Conservation (phyloP, 2,888 invertebrate species). For the Lydus trimaculatus region DNA sequence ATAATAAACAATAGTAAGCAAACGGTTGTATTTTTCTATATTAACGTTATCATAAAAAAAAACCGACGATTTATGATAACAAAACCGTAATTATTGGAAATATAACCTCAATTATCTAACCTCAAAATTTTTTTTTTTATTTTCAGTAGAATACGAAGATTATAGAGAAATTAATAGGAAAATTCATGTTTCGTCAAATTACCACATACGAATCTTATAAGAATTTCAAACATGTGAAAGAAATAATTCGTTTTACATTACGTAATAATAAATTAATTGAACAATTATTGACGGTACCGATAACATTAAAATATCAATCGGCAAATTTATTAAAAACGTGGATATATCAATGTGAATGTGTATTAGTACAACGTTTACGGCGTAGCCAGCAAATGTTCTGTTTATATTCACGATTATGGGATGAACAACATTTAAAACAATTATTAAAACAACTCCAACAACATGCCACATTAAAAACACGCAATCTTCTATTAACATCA, state of each 20-base stretch:
- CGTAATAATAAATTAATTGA: constrained; percentile 36
- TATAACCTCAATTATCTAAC: constrained; percentile 45
- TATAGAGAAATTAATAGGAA: constrained; percentile 28
- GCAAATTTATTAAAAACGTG: constrained; percentile 63
- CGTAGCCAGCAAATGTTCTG: constrained; percentile 70
- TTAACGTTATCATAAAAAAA: background rate
- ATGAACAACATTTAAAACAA: constrained; percentile 66
- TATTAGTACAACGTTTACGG: constrained; percentile 67
- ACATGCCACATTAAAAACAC: constrained; percentile 61
- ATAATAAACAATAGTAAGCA: too few relatives aligned
- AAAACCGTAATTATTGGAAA: too few relatives aligned
- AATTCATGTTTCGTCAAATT: constrained; percentile 44
- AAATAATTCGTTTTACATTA: constrained; percentile 37
- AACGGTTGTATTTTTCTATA: too few relatives aligned
- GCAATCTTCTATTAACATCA: constrained; percentile 66
- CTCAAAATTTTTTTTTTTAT: constrained; percentile 48
- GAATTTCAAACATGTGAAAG: constrained; percentile 36
- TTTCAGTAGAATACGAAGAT: constrained; percentile 23
- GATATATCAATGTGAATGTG: constrained; percentile 66
- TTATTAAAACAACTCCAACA: constrained; percentile 62
- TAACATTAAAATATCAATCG: constrained; percentile 61
- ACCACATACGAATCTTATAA: constrained; percentile 36
- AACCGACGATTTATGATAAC: background rate
- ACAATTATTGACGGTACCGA: constrained; percentile 33
- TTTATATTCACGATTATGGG: constrained; percentile 70